phyloP scores from a whole-genome alignment of 1,140 invertebrate species.

The Colletes latitarsis region DNA sequence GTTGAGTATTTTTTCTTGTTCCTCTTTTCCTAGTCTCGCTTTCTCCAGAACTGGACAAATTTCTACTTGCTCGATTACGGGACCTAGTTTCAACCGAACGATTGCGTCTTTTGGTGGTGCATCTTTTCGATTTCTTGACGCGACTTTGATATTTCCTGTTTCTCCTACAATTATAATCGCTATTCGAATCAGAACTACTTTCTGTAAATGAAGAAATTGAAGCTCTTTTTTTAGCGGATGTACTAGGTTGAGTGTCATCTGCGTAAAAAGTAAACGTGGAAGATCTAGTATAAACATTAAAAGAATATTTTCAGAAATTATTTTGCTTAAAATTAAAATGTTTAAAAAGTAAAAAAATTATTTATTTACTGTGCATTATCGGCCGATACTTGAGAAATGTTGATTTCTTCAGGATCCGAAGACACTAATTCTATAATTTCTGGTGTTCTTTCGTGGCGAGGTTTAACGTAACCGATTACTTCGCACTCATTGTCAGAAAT shows the following conservation, averaged over 20 bases:
- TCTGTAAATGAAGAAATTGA: constrained; percentile 13
- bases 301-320: background rate
- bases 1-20: constrained; percentile 35
- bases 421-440: constrained; percentile 80
- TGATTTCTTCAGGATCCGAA: constrained; percentile 70
- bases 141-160: constrained; percentile 35
- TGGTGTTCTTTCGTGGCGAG: constrained; percentile 81
- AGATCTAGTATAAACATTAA: constrained; percentile 24
- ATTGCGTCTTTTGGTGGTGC: constrained; percentile 50
- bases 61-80: constrained; percentile 39
- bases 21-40: constrained; percentile 44
- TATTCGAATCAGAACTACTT: constrained; percentile 58
- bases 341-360: background rate
- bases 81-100: constrained; percentile 35
- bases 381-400: constrained; percentile 35
- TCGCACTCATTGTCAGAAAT: constrained; percentile 71
- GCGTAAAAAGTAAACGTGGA: background rate
- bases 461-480: constrained; percentile 81
- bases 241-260: constrained; percentile 46
- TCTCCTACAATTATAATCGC: constrained; percentile 56
- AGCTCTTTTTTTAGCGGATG: constrained; percentile 30
- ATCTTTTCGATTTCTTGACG: constrained; percentile 53
- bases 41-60: constrained; percentile 54
- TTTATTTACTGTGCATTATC: constrained; percentile 48
- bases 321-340: background rate